These are phyloP conservation scores for Palythoa grandis DNA, from an alignment of 92 coral and sea anemone genomes.

Conservation along the genomic window DNA sequence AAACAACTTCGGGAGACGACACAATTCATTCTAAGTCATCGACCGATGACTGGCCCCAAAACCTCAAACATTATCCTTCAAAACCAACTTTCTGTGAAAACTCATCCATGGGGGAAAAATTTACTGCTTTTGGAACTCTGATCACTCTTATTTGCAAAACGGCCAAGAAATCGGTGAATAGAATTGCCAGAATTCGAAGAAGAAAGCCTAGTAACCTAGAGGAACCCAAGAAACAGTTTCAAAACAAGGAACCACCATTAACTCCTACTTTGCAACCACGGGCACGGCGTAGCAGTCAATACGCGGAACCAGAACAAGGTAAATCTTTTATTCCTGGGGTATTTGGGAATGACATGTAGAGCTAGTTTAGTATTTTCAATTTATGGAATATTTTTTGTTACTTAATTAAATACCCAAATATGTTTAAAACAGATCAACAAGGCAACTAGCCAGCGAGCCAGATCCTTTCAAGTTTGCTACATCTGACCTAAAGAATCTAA, in stretches of 20 bases:
- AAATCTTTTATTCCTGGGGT: background rate
- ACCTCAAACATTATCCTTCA: background rate
- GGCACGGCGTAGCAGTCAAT: slow-evolving; percentile 10
- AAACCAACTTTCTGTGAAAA: slow-evolving; percentile 30
- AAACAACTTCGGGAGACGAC: slow-evolving; percentile 6
- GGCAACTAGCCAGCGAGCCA: too few species aligned
- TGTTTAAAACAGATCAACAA: too few species aligned
- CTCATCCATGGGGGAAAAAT: slow-evolving; percentile 56
- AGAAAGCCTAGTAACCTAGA: slow-evolving; percentile 49
- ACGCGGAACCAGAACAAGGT: slow-evolving; percentile 51
- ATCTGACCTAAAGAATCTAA: too few species aligned
- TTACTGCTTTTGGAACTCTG: slow-evolving; percentile 69
- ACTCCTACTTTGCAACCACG: slow-evolving; percentile 31
- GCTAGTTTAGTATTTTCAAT: background rate
- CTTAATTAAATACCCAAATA: too few species aligned
- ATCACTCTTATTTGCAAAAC: slow-evolving; percentile 82
- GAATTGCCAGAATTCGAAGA: slow-evolving; percentile 76
- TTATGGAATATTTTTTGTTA: too few species aligned
- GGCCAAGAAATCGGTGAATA: slow-evolving; percentile 83
- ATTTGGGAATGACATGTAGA: background rate
- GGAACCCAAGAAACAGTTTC: slow-evolving; percentile 10
- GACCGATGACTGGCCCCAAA: slow-evolving; percentile 11
- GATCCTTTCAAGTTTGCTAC: too few species aligned
- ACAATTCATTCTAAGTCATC: slow-evolving; percentile 10
- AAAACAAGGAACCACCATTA: background rate